These are phyloP conservation scores for Papilio polyxenes DNA, from an alignment of 1,140 invertebrate genomes.

Conservation along the genomic window DNA sequence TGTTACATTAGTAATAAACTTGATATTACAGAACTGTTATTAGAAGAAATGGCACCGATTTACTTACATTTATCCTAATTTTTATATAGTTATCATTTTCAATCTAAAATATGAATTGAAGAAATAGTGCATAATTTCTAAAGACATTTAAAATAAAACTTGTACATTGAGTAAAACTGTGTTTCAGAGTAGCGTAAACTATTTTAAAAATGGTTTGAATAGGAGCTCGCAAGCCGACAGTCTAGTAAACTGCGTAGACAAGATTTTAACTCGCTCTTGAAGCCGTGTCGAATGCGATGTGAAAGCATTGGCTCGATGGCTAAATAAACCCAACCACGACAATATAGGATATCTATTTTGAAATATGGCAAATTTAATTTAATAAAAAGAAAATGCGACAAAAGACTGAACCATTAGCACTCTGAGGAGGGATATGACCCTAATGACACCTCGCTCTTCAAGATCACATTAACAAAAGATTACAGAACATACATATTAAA, in stretches of 20 bases:
- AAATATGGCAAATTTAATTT: too few species aligned
- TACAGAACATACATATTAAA: too few species aligned
- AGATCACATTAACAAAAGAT: too few species aligned
- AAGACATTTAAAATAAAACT: not conserved
- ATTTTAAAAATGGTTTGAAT: not conserved
- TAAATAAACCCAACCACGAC: not conserved
- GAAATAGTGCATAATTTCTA: not conserved
- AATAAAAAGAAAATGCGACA: too few species aligned
- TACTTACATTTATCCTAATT: not conserved
- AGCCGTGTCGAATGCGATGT: constrained; percentile 18
- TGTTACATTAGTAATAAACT: not conserved
- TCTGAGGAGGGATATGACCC: too few species aligned
- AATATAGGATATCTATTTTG: too few species aligned
- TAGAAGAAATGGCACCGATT: not conserved
- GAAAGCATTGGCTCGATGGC: not conserved
- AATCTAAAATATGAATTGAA: not conserved
- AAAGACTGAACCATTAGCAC: too few species aligned
- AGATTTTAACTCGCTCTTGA: constrained; percentile 9
- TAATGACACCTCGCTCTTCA: too few species aligned
- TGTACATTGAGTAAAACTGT: not conserved
- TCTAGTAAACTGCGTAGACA: not conserved
- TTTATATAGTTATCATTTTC: not conserved
- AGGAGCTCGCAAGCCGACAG: not conserved
- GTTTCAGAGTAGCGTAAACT: not conserved
- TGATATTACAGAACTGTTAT: not conserved